Evolutionary conservation across 2,888 invertebrate genomes (phyloP), one percentile per base, ranked within the genome.

Genomic region (Lycaena phlaeas): DNA sequence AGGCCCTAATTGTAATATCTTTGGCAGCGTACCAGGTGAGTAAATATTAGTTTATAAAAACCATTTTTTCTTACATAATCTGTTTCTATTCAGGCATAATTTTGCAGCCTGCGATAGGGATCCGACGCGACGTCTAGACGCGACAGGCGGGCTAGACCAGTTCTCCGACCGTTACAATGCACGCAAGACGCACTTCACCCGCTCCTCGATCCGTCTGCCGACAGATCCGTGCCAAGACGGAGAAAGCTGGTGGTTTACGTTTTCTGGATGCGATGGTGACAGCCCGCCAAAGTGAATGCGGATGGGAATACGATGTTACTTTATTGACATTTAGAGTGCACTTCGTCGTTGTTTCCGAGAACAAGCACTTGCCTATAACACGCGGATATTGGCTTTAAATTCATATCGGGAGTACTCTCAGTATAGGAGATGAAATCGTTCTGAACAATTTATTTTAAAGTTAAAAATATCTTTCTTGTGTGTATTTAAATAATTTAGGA

Each of bases 61-160:
- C n/a, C n/a, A n/a, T n/a, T n/a, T n/a, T n/a, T n/a, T n/a, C n/a
- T n/a, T n/a, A n/a, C n/a, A n/a, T n/a, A n/a, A n/a, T n/a, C n/a
- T n/a, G n/a, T n/a, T n/a, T n/a, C n/a, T n/a, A n/a, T n/a, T n/a
- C n/a, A n/a, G n/a, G n/a, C n/a, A 6, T 22, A 22, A 22, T 81
- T 81, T 78, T 71, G 69, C 69, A 57, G 64, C 63, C 62, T 59
- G 67, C 72, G 78, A n/a, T n/a, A 76, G 73, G 57, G 68, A 76
- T 65, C 71, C 71, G 61, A 59, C 66, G 64, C 66, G 61, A 65
- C 69, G 82, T 84, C 82, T 84, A 84, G 82, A 84, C 82, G 54
- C 77, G 66, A 82, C 74, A 53, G 55, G 54, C 58, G 58, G 55
- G 56, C 70, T 66, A 74, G 70, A 82, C 75, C 64, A 48, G 75